Conservation (phyloP, 1,140 invertebrate species). For the Pissodes strobi region DNA sequence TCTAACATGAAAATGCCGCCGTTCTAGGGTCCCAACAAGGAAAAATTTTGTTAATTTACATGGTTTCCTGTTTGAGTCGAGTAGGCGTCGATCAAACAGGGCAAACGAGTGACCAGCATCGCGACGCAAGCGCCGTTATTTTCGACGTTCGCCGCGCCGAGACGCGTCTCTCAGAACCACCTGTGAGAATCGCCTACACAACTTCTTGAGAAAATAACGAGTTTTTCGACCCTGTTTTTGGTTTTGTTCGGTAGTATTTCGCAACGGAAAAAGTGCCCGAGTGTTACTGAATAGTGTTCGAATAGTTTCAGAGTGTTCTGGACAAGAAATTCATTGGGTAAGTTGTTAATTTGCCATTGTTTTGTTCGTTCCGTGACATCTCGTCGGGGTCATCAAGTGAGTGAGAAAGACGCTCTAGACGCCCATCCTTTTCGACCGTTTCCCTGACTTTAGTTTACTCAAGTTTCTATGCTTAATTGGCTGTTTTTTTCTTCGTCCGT, state of each 20-base stretch:
- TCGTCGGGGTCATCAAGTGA: too few species aligned
- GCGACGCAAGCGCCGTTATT: slow-evolving; percentile 33
- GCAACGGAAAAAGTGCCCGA: too few species aligned
- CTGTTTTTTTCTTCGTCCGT: too few species aligned
- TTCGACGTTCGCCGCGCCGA: slow-evolving; percentile 30
- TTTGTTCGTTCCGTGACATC: too few species aligned
- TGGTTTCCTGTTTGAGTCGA: background rate
- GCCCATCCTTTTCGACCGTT: too few species aligned
- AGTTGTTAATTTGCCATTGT: too few species aligned
- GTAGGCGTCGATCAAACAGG: slow-evolving; percentile 12
- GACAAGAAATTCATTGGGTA: too few species aligned
- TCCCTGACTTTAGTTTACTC: too few species aligned
- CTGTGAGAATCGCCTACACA: slow-evolving; percentile 27
- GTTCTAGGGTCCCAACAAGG: background rate
- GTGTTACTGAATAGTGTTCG: too few species aligned
- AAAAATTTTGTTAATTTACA: background rate
- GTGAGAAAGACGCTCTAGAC: too few species aligned
- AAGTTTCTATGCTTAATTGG: too few species aligned
- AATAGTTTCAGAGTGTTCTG: too few species aligned
- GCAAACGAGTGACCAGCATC: slow-evolving; percentile 22
- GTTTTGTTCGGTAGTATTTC: slow-evolving; percentile 1
- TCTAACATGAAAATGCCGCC: background rate
- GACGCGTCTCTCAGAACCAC: slow-evolving; percentile 20
- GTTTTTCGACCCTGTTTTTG: background rate
- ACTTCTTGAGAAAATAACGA: background rate